Evolutionary conservation across 2,113 vertebrate species (phyloP), one percentile per base, ranked within the genome.

Genomic region (Progne subis): DNA sequence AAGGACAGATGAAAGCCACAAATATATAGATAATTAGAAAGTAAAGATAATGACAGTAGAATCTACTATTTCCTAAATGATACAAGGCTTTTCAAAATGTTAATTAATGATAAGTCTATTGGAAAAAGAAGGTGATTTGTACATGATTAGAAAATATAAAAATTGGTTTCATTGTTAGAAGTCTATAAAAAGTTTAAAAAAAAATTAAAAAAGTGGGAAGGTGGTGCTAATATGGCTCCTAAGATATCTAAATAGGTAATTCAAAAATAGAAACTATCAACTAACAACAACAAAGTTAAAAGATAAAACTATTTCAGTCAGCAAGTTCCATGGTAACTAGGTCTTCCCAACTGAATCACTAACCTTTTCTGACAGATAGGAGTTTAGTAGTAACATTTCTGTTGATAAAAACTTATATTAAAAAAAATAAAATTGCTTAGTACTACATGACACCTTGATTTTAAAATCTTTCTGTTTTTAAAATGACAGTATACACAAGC

Each of bases 141-240:
- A 63, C 11, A 49, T 21, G 8, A 78, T 70, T 63, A 75, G 13
- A 63, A 72, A 87, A 70, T 5, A 3, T 52, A 61, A 44, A 56
- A 83, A 49, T 56, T 47, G 3, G 9, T 65, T 80, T 29, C 32
- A 59, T 9, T 34, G 9, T 79, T 68, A 65, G 8, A 67, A 91
- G 20, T 60, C 46, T 59, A 11, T n/a, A 20, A 44, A 59, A 74
- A 67, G 7, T n/a, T 46, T 5, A 12, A 25, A 26, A 41, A 7
- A 6, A 4, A 4, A n/a, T n/a, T n/a, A 37, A 37, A 37, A 37
- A 21, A 7, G 15, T 16, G 1, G 6, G 8, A 4, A 65, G 2
- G 5, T 11, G 12, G 16, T 21, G 8, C 34, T 70, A 21, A 52
- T 60, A 82, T 2, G 12, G 14, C 25, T 92, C 24, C 43, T 55